phyloP scores from a whole-genome alignment of 2,113 vertebrate genomes.

The Labeo rohita region DNA sequence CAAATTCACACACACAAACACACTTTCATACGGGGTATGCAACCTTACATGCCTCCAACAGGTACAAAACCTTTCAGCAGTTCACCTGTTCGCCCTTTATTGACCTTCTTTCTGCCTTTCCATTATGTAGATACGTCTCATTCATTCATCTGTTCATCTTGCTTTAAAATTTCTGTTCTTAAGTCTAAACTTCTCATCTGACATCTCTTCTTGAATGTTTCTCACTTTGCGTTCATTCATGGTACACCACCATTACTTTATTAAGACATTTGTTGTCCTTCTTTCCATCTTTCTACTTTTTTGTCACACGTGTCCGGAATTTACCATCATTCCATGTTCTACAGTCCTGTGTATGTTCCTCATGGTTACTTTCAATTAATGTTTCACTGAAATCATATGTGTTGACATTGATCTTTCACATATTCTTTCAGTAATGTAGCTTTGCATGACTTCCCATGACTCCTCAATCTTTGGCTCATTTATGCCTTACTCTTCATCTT shows the following conservation, averaged over 20 bases:
- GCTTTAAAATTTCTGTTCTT: not conserved
- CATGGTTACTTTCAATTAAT: not conserved
- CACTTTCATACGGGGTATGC: constrained; percentile 28
- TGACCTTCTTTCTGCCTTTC: not conserved
- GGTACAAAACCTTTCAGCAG: constrained; percentile 23
- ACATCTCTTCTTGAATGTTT: not conserved
- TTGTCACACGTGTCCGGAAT: not conserved
- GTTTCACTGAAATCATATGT: not conserved
- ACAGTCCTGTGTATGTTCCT: not conserved
- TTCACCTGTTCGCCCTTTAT: not conserved
- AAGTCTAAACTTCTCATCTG: not conserved
- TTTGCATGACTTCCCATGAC: not conserved
- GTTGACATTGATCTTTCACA: not conserved
- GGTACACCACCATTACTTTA: not conserved
- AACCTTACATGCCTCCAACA: not conserved
- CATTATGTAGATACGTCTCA: not conserved
- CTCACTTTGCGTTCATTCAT: not conserved
- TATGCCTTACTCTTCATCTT: not conserved
- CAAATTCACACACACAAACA: constrained; percentile 39
- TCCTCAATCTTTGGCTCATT: not conserved
- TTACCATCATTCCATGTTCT: not conserved
- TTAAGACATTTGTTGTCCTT: not conserved
- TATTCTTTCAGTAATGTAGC: not conserved
- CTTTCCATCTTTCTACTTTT: not conserved
- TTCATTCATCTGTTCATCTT: not conserved